These are phyloP conservation scores for Dolichotis patagonum DNA, from an alignment of 2,113 vertebrate genomes.

Conservation along the genomic window DNA sequence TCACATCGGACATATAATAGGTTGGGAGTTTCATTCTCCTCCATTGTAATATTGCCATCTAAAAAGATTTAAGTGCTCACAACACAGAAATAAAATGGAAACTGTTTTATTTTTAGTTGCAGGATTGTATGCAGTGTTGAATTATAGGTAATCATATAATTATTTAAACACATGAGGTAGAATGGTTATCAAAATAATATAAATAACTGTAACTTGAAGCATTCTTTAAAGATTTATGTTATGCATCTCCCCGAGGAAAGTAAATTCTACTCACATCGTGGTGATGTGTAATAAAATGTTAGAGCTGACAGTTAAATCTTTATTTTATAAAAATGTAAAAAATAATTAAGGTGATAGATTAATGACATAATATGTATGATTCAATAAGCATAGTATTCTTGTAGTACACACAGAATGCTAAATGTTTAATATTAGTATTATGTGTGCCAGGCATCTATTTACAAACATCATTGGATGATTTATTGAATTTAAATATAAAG, in stretches of 20 bases:
- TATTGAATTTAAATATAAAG: background rate
- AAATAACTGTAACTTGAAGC: background rate
- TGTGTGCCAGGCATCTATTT: background rate
- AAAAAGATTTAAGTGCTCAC: background rate
- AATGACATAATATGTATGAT: background rate
- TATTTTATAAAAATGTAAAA: background rate
- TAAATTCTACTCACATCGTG: background rate
- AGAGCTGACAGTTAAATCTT: background rate
- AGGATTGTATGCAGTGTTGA: background rate
- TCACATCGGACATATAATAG: no score
- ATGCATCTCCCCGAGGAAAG: background rate
- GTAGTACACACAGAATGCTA: background rate
- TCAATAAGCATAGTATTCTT: background rate
- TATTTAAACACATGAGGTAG: background rate
- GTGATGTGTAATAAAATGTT: background rate
- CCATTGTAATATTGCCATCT: background rate
- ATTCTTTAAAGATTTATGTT: background rate
- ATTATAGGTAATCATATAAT: background rate
- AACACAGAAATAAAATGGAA: background rate
- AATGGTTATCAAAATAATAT: background rate
- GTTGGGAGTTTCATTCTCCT: no score
- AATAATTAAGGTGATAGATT: background rate
- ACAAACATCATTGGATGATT: background rate
- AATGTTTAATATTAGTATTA: background rate
- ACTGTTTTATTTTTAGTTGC: background rate